Base-by-base conservation (phyloP, 1,140 invertebrate genomes). In the Drosophila erecta region DNA sequence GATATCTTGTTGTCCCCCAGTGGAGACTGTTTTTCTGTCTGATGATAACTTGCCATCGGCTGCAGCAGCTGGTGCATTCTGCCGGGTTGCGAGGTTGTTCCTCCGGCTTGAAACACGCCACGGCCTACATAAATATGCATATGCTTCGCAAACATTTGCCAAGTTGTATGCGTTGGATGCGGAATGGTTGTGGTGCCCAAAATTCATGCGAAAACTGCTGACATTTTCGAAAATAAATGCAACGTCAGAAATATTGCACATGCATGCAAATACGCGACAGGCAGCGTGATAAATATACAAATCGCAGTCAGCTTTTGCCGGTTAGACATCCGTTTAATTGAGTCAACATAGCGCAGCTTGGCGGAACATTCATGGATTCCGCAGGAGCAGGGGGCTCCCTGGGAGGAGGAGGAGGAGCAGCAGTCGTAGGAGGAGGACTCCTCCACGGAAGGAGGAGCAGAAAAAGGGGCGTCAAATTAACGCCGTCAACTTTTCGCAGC, bases 171-270 rank as follows among this genome's bases (percentile, higher is more conserved):
- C 41, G 17, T 20, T 20, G 33, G n/a, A 33, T 0, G 15, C 7
- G 30, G 37, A 38, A 38, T 12, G 37, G 37, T 14, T 14, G 41
- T 11, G 53, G 24, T 10, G 37, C 60, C 59, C 38, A 79, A 87
- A 87, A 89, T 89, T 79, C 84, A 83, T 83, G 84, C 47, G 84
- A 89, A 83, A 89, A 59, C 60, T 89, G 83, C 83, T 87, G 83
- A 87, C 79, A 87, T 61, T 89, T 87, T 73, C 47, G 57, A 81
- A 76, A 76, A 87, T 89, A 89, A 89, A 89, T 89, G 83, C 83
- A 72, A 59, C 66, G 83, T 86, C 84, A 87, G 78, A 72, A 77
- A 64, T 75, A 86, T 81, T 87, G 61, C 75, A 76, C 83, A 83
- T 89, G 83, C 79, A 86, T 79, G 80, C 70, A 86, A 87, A 86